Conservation (phyloP, 2,888 invertebrate species). For the Aspidiotus destructor region DNA sequence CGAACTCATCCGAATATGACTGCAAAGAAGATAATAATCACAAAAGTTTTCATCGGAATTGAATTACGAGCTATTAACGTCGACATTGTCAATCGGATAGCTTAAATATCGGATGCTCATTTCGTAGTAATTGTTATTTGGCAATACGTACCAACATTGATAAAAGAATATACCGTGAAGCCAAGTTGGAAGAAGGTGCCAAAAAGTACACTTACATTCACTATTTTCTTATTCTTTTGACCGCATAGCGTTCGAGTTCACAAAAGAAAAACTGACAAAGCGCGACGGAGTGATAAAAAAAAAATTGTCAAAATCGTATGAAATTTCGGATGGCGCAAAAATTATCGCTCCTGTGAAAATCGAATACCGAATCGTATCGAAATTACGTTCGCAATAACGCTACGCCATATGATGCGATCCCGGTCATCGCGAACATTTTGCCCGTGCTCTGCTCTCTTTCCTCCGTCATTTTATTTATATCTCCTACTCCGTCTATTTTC, state of each 20-base stretch:
- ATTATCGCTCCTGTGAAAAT: slow-evolving; percentile 8
- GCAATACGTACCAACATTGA: slow-evolving; percentile 19
- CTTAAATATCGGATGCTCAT: neutral
- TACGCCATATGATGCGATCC: slow-evolving; percentile 21
- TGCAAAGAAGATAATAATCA: no score
- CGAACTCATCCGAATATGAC: no score
- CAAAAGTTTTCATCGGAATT: neutral
- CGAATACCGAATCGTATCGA: slow-evolving; percentile 18
- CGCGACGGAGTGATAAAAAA: neutral
- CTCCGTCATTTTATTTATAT: slow-evolving; percentile 28
- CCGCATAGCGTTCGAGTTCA: neutral
- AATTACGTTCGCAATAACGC: slow-evolving; percentile 26
- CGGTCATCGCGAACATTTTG: slow-evolving; percentile 23
- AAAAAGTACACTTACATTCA: slow-evolving; percentile 19
- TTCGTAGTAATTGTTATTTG: slow-evolving; percentile 26
- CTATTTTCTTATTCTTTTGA: slow-evolving; percentile 5
- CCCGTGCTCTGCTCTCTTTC: slow-evolving; percentile 24
- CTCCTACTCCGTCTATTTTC: slow-evolving; percentile 29
- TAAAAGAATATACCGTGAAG: neutral
- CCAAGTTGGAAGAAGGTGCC: slow-evolving; percentile 24
- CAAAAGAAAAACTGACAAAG: neutral
- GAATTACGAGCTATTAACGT: slow-evolving; percentile 2
- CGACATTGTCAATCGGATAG: neutral
- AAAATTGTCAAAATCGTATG: neutral
- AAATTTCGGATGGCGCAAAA: slow-evolving; percentile 10